Evolutionary conservation across 2,113 vertebrate species (phyloP), one percentile per base, ranked within the genome.

Genomic region (Lipophrys pholis): DNA sequence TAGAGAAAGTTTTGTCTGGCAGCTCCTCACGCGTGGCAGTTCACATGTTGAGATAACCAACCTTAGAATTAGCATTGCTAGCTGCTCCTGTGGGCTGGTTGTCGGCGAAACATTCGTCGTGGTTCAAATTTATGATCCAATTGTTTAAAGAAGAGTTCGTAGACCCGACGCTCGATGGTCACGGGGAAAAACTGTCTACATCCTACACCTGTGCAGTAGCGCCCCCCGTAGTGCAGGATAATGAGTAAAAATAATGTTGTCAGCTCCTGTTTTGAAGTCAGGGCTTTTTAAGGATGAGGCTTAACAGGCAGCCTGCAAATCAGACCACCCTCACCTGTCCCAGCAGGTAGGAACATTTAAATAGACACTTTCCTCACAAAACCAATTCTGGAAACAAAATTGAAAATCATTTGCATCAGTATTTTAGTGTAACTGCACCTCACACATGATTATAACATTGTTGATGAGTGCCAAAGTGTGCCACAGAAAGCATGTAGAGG

Each of bases 241-340:
- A 89, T 68, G 65, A 84, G 61, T 72, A 66, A 60, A 83, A 70
- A 56, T 46, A 6, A 58, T 63, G 66, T 40, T 72, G 55, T 56
- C 55, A 71, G 8, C 62, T 43, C 16, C 30, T 72, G 54, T 71
- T 21, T 45, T n/a, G 16, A 69, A 46, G 30, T 35, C 11, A 30
- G 35, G 69, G 72, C 58, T 66, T 14, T 38, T 10, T 14, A 11
- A 54, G 59, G 51, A 70, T 59, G 35, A 76, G 60, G 39, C 54
- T 55, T 58, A 69, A 54, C 46, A 41, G 43, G 36, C 52, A 57
- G 21, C 42, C 36, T 76, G 15, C 65, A 30, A 30, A 21, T 79
- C 52, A 52, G 15, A 66, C 50, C 45, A 17, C 21, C 66, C 50
- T 67, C 57, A 35, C 58, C 48, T 72, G 16, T 73, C 73, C 69